A percentile compares a stretch with the other conserved stretches of the same genome.
These are phyloP conservation scores for Eupsittula cactorum DNA, from an alignment of 2,113 vertebrate species.

Conservation along the genomic window DNA sequence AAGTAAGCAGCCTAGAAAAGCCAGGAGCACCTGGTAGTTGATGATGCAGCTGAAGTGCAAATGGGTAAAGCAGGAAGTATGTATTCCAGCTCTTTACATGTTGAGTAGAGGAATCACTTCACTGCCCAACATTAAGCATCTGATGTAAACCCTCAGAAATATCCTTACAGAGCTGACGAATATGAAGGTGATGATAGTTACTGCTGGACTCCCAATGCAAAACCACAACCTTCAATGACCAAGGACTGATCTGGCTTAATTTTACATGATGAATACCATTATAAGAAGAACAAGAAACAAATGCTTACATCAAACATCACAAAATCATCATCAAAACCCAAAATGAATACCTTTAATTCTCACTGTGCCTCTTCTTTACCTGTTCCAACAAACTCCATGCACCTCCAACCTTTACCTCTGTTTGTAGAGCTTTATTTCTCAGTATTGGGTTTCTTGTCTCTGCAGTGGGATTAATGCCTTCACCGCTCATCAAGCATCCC, in stretches of 20 bases:
- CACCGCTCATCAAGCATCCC: not conserved
- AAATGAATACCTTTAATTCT: not conserved
- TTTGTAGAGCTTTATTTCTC: not conserved
- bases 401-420: not conserved
- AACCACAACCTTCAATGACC: not conserved
- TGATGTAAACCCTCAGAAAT: not conserved
- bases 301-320: not conserved
- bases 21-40: not conserved
- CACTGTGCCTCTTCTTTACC: not conserved
- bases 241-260: not conserved
- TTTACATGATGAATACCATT: not conserved
- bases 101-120: not conserved
- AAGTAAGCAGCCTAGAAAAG: not conserved
- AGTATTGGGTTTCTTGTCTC: not conserved
- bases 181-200: fast-evolving
- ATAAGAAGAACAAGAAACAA: not conserved
- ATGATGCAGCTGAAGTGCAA: not conserved
- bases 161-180: fast-evolving
- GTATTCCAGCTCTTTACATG: not conserved
- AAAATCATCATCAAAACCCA: not conserved
- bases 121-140: not conserved
- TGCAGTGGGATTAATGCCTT: not conserved
- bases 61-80: not conserved
- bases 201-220: not conserved
- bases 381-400: not conserved